Evolutionary conservation across 2,888 invertebrate genomes (phyloP).

Genomic region (Ariolimax columbianus): DNA sequence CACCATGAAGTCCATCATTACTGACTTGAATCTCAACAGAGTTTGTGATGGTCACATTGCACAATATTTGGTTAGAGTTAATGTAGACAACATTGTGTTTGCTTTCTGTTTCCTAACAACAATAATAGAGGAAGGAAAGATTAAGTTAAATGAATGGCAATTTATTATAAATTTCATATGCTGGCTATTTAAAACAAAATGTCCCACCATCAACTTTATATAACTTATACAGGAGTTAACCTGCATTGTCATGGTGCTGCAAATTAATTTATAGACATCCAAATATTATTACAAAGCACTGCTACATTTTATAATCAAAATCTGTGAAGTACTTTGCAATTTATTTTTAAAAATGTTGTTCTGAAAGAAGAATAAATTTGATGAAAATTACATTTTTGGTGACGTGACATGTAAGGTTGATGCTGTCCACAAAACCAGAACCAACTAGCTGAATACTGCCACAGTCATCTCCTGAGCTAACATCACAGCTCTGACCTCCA

Average conservation of each 20-base stretch:
- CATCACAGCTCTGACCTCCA: conserved; percentile 54
- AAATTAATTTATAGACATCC: neutral
- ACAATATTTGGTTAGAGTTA: conserved; percentile 51
- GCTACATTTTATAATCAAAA: neutral
- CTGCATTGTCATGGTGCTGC: neutral
- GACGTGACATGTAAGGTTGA: conserved; percentile 52
- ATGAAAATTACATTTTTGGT: conserved; percentile 41
- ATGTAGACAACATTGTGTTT: conserved; percentile 51
- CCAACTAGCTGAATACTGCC: conserved; percentile 46
- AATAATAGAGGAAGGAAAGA: neutral
- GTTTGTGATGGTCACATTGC: conserved; percentile 40
- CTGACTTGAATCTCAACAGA: conserved; percentile 53
- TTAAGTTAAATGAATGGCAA: neutral
- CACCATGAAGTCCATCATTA: conserved; percentile 31
- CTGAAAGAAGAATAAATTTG: neutral
- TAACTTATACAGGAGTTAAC: too few species aligned
- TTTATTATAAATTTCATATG: too few species aligned
- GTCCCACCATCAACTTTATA: too few species aligned
- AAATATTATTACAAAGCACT: neutral
- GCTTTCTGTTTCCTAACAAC: conserved; percentile 35
- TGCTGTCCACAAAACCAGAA: conserved; percentile 51
- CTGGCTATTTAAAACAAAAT: too few species aligned
- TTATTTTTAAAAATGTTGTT: neutral
- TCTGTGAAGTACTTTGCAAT: neutral
- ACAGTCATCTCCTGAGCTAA: conserved; percentile 36